Evolutionary conservation across 2,797 vertebrate species (phyloP), one percentile per base, ranked within the genome.

Genomic region (Podarcis lilfordi): DNA sequence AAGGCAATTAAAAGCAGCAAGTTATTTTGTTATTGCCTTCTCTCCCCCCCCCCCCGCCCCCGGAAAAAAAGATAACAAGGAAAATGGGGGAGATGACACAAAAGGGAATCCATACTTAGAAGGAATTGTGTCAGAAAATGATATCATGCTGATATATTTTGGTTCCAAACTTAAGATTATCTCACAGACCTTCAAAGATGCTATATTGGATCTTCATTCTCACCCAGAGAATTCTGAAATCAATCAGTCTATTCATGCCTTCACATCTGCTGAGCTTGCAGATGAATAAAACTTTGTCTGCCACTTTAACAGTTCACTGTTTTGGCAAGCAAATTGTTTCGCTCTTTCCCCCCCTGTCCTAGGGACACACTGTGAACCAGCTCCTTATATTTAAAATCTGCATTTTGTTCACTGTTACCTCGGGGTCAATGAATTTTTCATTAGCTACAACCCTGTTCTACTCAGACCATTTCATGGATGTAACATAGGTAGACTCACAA

Each of bases 271-370:
- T 94, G 90, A 91, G 91, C 89, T 91, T 89, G 89, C 89, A 91
- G 75, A 88, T 93, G 91, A 92, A 92, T 87, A 90, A 91, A 92
- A 93, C 94, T 96, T 76, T 88, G 91, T 93, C 85, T 86, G 93
- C 92, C 88, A 92, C 82, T 81, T 87, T 75, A 76, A 85, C 80
- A 90, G 88, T 89, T 92, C 95, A 91, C 88, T 35, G 88, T 84
- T 89, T 50, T 95, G 94, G 94, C 95, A 95, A 93, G 94, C 92
- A 94, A 95, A 95, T 95, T 94, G 93, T 94, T 94, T 94, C 95
- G 94, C 95, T 95, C 93, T 95, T 87, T 87, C 50, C 50, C 50
- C 94, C 89, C 92, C 90, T 89, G 17, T 27, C 21, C 37, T 27
- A 61, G 45, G 55, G 66, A 80, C 15, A 61, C 40, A 61, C n/a